Evolutionary conservation across 2,888 invertebrate genomes (phyloP).

Genomic region (Zonitis immaculata): DNA sequence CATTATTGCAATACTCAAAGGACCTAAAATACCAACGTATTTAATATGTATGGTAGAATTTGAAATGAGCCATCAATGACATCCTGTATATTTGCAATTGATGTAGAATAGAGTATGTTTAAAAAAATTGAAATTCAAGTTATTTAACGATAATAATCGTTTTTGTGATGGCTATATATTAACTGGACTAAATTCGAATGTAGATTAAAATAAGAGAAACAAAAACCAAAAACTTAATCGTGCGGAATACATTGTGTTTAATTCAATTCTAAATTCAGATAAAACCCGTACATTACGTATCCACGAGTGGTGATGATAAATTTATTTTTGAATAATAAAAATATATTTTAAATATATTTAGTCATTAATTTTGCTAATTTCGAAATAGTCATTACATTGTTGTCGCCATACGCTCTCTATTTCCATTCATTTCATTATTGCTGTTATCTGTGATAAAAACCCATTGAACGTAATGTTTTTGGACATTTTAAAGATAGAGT

Average conservation of each 20-base stretch:
- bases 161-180: no score
- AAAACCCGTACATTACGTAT: no score
- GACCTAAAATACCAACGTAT: not conserved
- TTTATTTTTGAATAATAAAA: no score
- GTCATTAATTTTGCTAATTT: no score
- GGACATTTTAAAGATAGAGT: constrained; percentile 40
- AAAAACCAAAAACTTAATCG: not conserved
- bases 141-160: no score
- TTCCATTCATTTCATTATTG: constrained; percentile 17
- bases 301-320: no score
- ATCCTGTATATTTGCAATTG: no score
- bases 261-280: not conserved
- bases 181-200: not conserved
- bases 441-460: constrained; percentile 27
- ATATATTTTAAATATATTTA: no score
- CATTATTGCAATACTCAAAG: not conserved
- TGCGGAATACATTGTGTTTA: not conserved
- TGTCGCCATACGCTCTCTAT: not conserved
- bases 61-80: not conserved
- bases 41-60: not conserved
- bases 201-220: not conserved
- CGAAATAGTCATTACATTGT: no score
- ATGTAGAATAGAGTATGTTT: no score
- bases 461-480: constrained; percentile 35
- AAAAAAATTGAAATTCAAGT: no score